Evolutionary conservation across 2,888 invertebrate genomes (phyloP).

Genomic region (Acleris holmiana): DNA sequence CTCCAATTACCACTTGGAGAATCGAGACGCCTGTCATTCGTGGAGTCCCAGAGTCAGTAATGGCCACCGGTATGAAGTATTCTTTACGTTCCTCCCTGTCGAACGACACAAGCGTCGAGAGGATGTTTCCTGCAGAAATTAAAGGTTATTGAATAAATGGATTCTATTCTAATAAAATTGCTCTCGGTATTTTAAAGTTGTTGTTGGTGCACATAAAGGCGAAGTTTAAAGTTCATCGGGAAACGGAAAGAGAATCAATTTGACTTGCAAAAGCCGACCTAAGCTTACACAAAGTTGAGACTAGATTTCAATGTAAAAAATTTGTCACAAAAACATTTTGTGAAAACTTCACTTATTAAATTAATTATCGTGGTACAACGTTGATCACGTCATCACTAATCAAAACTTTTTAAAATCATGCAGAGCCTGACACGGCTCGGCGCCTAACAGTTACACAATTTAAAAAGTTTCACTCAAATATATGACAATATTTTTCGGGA

Average conservation of each 20-base stretch:
- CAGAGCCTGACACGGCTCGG: conserved; percentile 1
- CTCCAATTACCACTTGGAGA: conserved; percentile 95
- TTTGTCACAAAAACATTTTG: not conserved
- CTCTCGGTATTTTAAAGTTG: too few species aligned
- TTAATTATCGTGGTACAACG: not conserved
- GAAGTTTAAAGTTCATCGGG: too few species aligned
- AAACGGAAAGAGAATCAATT: too few species aligned
- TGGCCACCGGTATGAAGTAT: conserved; percentile 94
- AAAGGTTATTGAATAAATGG: conserved; percentile 3
- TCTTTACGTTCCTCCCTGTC: conserved; percentile 95
- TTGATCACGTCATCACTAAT: conserved; percentile 4
- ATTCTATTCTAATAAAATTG: too few species aligned
- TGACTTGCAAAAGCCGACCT: too few species aligned
- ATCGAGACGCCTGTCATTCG: conserved; percentile 91
- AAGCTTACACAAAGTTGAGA: too few species aligned
- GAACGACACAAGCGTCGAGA: conserved; percentile 90
- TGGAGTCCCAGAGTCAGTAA: conserved; percentile 93
- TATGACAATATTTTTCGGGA: conserved; percentile 41
- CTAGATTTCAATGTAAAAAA: not conserved
- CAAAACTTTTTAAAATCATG: conserved; percentile 15
- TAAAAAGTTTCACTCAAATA: conserved; percentile 31
- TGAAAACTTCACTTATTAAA: not conserved
- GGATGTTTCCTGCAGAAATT: conserved; percentile 79
- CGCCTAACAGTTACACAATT: conserved; percentile 14
- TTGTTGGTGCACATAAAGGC: too few species aligned